phyloP scores from a whole-genome alignment of 2,888 invertebrate species.

The Platycheirus albimanus region DNA sequence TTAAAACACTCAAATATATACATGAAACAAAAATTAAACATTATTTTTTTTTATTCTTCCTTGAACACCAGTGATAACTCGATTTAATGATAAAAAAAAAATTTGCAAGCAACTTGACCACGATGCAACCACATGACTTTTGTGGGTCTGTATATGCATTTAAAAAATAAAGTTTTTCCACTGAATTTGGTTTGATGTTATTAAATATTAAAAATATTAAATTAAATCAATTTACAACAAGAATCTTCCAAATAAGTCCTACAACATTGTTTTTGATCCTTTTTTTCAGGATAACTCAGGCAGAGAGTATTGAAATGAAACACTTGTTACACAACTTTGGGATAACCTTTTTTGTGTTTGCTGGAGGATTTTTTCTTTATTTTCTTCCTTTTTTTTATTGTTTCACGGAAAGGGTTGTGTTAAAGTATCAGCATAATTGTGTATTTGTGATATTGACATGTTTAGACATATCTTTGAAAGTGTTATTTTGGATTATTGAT shows the following conservation, averaged over 20 bases:
- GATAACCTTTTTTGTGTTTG: neutral
- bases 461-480: neutral
- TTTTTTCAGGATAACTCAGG: too few relatives aligned
- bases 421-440: slow-evolving; percentile 11
- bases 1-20: too few relatives aligned
- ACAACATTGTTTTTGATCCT: too few relatives aligned
- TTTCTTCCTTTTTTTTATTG: neutral
- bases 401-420: neutral
- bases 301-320: too few relatives aligned
- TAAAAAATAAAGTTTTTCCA: too few relatives aligned
- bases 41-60: too few relatives aligned
- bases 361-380: slow-evolving; percentile 1
- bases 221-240: neutral
- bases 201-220: slow-evolving; percentile 9
- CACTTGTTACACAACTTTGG: slow-evolving; percentile 14
- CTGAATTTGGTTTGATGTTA: slow-evolving; percentile 24
- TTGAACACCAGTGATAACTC: too few relatives aligned
- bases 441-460: slow-evolving; percentile 3
- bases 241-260: neutral
- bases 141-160: too few relatives aligned
- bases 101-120: too few relatives aligned
- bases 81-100: too few relatives aligned
- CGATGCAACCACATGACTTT: too few relatives aligned
- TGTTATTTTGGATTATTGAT: neutral
- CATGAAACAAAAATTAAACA: too few relatives aligned